phyloP scores from a whole-genome alignment of 2,113 vertebrate genomes.

The Misgurnus anguillicaudatus region DNA sequence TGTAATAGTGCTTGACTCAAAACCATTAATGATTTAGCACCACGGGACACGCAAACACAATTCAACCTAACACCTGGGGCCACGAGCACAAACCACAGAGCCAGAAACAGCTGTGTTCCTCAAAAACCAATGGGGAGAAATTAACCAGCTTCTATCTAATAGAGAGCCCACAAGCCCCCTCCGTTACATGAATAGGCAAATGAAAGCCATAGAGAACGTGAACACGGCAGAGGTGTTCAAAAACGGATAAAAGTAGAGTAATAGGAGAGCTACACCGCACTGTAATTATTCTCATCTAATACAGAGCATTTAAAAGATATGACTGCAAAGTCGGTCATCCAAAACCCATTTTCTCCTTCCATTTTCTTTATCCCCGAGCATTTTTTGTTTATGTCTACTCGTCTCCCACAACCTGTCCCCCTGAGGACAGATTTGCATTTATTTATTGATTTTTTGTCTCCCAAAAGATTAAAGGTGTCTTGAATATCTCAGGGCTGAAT shows the following conservation, averaged over 20 bases:
- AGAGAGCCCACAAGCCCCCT: not conserved
- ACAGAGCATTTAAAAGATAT: conserved; percentile 6
- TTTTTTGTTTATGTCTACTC: conserved; percentile 3
- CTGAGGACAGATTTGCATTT: conserved; percentile 7
- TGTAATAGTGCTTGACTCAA: not conserved
- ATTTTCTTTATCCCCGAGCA: not conserved
- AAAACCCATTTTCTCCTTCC: not conserved
- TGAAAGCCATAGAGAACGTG: conserved; percentile 4
- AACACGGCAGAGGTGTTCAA: conserved; percentile 27
- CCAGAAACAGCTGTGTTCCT: conserved; percentile 40
- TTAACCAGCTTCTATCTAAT: conserved; percentile 10
- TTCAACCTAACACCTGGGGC: conserved; percentile 48
- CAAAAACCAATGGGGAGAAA: conserved; percentile 8
- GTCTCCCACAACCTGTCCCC: not conserved
- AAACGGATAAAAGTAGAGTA: not conserved
- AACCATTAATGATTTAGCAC: conserved; percentile 35
- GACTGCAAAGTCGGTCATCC: not conserved
- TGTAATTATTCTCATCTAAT: conserved; percentile 17
- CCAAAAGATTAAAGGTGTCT: not conserved
- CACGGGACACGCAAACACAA: conserved; percentile 12
- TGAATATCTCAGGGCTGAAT: conserved; percentile 18
- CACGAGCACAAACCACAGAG: conserved; percentile 43
- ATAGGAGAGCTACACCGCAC: not conserved
- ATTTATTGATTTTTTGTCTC: conserved; percentile 28
- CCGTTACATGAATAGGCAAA: conserved; percentile 18